Conservation (phyloP, 2,888 invertebrate genomes). For the Bugula neritina region DNA sequence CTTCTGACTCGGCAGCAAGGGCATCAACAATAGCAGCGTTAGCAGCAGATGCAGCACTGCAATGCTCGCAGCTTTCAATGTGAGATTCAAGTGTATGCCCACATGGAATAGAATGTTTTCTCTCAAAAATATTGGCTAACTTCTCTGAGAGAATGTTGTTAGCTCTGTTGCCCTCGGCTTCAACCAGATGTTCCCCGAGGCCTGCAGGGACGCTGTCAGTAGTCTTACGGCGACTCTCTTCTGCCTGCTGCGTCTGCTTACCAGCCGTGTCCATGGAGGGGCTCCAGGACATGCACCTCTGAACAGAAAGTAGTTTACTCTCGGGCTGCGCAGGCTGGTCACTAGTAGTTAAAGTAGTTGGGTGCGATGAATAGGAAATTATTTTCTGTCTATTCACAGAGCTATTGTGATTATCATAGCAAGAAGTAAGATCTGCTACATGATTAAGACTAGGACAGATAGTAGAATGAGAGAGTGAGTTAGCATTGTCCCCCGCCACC, state of each 20-base stretch:
- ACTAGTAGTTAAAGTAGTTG: not conserved
- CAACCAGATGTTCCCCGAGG: not conserved
- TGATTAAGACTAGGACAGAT: not conserved
- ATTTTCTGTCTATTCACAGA: not conserved
- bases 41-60: not conserved
- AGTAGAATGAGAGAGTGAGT: no score
- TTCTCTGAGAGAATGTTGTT: not conserved
- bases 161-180: not conserved
- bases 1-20: no score
- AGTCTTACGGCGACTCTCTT: conserved; percentile 4
- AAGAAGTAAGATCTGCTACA: not conserved
- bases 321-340: not conserved
- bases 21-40: not conserved
- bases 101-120: conserved; percentile 18
- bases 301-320: not conserved
- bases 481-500: not conserved
- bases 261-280: not conserved
- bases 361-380: not conserved
- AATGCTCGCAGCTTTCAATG: conserved; percentile 14
- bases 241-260: not conserved
- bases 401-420: not conserved
- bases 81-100: not conserved
- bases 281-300: conserved; percentile 11
- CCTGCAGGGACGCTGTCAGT: conserved; percentile 4
- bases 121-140: conserved; percentile 10